Percentiles rank a stretch among this genome's conserved stretches.
Conservation (phyloP, 2,113 vertebrate genomes). For the Nothocercus julius region DNA sequence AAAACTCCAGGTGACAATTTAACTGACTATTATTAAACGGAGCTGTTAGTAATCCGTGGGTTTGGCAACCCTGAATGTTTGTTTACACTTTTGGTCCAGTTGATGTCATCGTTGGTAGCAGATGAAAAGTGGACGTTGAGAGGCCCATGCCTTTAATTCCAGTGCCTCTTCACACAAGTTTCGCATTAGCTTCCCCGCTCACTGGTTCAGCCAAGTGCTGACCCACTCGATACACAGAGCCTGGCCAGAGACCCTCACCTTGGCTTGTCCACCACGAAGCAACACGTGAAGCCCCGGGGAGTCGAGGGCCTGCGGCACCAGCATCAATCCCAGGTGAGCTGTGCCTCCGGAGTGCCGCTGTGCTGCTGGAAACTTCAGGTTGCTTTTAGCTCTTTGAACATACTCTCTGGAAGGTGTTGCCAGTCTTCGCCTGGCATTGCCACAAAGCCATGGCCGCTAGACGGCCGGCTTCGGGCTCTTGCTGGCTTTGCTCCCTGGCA, state of each 20-base stretch:
- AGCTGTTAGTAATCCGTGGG: constrained; percentile 71
- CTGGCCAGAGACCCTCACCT: fast-evolving
- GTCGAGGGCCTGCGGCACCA: neutral
- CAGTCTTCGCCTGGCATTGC: neutral
- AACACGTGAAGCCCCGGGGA: neutral
- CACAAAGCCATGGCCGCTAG: neutral
- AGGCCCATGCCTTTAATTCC: neutral
- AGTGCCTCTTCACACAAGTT: constrained; percentile 2
- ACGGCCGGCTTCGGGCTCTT: too few species aligned
- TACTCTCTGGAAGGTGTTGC: fast-evolving
- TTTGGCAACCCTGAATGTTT: constrained; percentile 55
- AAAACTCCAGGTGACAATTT: constrained; percentile 71
- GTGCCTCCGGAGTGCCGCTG: too few species aligned
- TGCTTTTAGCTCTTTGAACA: neutral
- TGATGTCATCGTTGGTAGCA: constrained; percentile 32
- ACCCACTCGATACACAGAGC: neutral
- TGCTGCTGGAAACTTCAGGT: neutral
- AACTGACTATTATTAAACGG: constrained; percentile 81
- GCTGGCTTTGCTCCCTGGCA: neutral
- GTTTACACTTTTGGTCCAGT: constrained; percentile 42
- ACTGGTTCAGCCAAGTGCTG: neutral
- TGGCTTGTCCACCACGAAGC: fast-evolving
- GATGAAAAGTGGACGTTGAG: neutral
- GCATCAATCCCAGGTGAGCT: neutral
- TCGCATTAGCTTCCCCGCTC: constrained; percentile 10